Conservation (phyloP, 1,140 invertebrate genomes). For the Phenacoccus solenopsis region DNA sequence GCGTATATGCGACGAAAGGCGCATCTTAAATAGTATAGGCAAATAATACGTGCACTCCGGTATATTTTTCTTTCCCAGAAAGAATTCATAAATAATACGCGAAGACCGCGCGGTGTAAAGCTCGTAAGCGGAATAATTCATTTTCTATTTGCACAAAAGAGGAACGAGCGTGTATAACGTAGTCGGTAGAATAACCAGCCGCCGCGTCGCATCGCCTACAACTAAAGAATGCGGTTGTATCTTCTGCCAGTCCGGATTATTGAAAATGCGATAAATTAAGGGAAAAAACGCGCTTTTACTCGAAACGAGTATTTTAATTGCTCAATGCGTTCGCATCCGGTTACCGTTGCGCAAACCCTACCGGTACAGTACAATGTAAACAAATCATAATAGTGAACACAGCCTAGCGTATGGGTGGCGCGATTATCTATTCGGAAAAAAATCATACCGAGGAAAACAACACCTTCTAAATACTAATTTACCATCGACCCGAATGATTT, state of each 20-base stretch:
- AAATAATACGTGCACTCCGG: neutral
- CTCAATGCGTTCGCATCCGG: neutral
- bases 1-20: neutral
- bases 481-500: neutral
- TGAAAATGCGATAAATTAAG: neutral
- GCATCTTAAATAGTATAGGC: too few relatives aligned
- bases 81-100: neutral
- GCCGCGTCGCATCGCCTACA: neutral
- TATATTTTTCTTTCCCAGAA: neutral
- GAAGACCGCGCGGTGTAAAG: too few relatives aligned
- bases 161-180: too few relatives aligned
- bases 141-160: neutral
- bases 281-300: neutral
- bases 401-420: neutral
- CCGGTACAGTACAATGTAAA: neutral
- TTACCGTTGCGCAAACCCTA: neutral
- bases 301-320: neutral
- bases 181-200: neutral
- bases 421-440: neutral
- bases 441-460: neutral
- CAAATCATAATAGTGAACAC: neutral
- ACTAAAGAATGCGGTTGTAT: slow-evolving; percentile 1
- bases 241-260: neutral
- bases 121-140: neutral
- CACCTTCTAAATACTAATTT: neutral